These are phyloP conservation scores for Gulo gulo DNA, from an alignment of 2,113 vertebrate genomes.

Conservation along the genomic window DNA sequence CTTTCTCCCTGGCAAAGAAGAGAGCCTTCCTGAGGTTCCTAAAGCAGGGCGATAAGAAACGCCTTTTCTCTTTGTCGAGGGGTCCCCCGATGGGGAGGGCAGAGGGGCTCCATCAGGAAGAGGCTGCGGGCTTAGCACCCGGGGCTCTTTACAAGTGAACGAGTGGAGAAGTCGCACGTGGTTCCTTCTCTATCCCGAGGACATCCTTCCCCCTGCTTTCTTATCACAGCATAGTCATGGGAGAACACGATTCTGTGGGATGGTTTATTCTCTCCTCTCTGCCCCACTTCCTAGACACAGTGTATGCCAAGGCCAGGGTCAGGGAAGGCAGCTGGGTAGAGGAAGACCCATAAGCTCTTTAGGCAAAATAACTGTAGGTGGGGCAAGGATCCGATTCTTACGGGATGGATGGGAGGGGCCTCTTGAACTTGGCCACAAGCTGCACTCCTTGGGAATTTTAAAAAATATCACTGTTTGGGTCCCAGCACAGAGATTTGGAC, in stretches of 20 bases:
- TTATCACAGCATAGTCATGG: background rate
- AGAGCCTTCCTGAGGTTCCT: background rate
- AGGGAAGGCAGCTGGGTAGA: no score
- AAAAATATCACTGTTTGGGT: no score
- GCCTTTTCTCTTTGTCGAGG: background rate
- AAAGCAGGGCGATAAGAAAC: no score
- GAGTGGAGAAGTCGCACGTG: background rate
- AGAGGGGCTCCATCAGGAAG: background rate
- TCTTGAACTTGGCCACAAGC: no score
- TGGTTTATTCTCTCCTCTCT: background rate
- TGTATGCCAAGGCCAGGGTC: no score
- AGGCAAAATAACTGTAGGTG: no score
- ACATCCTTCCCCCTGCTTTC: background rate
- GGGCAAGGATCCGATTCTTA: no score
- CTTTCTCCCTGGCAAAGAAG: background rate
- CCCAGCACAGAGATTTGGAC: no score
- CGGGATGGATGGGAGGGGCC: no score
- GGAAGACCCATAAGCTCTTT: no score
- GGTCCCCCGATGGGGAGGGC: background rate
- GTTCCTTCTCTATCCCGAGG: background rate
- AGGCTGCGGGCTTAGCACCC: background rate
- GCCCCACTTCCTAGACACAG: background rate
- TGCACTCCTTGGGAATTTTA: no score
- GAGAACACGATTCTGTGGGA: background rate
- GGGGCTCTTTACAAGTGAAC: background rate